These are phyloP conservation scores for Saturnia pavonia DNA, from an alignment of 2,888 invertebrate genomes.

Conservation along the genomic window DNA sequence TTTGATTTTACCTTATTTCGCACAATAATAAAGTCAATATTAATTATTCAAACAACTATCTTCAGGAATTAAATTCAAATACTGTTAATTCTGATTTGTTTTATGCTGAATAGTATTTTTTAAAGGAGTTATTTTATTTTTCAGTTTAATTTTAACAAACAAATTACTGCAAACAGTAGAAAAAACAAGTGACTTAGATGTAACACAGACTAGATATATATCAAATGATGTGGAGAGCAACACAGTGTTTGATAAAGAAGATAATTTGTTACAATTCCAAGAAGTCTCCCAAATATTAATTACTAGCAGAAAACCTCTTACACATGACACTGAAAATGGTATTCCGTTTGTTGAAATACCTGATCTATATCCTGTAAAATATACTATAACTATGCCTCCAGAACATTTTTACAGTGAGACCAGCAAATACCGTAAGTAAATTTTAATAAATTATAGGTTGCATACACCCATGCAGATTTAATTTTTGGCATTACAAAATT, in stretches of 20 bases:
- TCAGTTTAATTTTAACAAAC: conserved; percentile 84
- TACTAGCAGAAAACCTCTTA: conserved; percentile 83
- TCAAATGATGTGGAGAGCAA: conserved; percentile 82
- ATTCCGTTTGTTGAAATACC: conserved; percentile 83
- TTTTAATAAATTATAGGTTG: background rate
- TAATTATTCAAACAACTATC: too few species aligned
- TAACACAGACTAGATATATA: conserved; percentile 80
- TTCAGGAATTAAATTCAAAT: background rate
- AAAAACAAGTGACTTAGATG: conserved; percentile 78
- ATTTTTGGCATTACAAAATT: too few species aligned
- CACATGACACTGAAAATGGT: conserved; percentile 74
- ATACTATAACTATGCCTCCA: conserved; percentile 84
- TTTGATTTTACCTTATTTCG: too few species aligned
- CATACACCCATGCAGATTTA: too few species aligned
- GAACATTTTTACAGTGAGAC: conserved; percentile 84
- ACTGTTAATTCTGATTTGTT: background rate
- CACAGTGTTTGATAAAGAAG: conserved; percentile 82
- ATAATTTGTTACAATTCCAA: conserved; percentile 84
- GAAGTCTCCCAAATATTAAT: conserved; percentile 85
- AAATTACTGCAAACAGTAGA: conserved; percentile 87
- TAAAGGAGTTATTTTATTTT: conserved; percentile 46
- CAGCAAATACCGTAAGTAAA: conserved; percentile 87
- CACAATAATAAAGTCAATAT: too few species aligned
- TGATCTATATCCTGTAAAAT: conserved; percentile 88
- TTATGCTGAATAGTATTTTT: background rate